Conservation (phyloP, 1,140 invertebrate species). For the Calephelis nemesis region DNA sequence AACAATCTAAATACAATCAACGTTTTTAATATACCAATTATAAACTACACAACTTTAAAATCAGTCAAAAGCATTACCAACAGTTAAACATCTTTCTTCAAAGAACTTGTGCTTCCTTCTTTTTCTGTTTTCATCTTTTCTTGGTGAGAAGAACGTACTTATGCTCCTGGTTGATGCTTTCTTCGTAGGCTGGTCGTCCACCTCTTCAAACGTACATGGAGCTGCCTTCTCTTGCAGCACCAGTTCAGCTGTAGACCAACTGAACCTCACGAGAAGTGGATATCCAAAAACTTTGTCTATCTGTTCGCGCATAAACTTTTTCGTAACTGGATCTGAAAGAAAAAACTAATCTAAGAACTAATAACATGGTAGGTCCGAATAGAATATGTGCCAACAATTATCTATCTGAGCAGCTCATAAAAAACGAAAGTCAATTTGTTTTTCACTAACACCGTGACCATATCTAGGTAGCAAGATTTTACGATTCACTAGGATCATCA, state of each 20-base stretch:
- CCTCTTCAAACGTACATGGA: slow-evolving; percentile 86
- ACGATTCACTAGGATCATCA: too few relatives aligned
- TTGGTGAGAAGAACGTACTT: slow-evolving; percentile 80
- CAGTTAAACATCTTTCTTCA: slow-evolving; percentile 76
- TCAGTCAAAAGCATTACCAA: slow-evolving; percentile 60
- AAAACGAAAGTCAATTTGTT: too few relatives aligned
- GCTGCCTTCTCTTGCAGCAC: slow-evolving; percentile 88
- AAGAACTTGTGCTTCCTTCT: slow-evolving; percentile 81
- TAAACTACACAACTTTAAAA: too few relatives aligned
- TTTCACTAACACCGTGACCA: too few relatives aligned
- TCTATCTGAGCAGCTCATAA: too few relatives aligned
- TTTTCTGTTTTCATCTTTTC: slow-evolving; percentile 55
- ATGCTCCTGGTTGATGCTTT: slow-evolving; percentile 74
- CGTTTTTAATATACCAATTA: too few relatives aligned
- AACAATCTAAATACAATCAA: too few relatives aligned
- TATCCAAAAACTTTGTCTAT: slow-evolving; percentile 97
- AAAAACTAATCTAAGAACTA: neutral
- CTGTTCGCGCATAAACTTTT: slow-evolving; percentile 91
- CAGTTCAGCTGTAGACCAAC: slow-evolving; percentile 96
- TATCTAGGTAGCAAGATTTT: too few relatives aligned
- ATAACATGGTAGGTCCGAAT: too few relatives aligned
- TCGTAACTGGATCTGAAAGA: slow-evolving; percentile 94
- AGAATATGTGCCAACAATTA: too few relatives aligned
- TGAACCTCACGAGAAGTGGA: slow-evolving; percentile 96
- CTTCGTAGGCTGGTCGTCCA: slow-evolving; percentile 77